Conservation (phyloP, 2,797 vertebrate genomes). For the Schizopygopsis malacanthus region DNA sequence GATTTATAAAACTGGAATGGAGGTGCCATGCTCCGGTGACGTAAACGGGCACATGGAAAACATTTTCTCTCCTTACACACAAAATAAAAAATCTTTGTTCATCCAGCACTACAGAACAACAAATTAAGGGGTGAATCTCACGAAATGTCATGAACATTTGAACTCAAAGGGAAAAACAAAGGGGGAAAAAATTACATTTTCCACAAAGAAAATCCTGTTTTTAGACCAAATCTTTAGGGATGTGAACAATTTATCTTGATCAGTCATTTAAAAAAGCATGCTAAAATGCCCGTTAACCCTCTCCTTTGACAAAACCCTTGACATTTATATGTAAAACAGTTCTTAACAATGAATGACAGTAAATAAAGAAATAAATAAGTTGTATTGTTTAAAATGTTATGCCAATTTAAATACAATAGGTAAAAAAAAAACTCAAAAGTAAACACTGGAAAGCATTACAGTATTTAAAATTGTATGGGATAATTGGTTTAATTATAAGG, state of each 20-base stretch:
- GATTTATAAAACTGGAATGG: constrained; percentile 72
- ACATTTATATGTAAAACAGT: too few species aligned
- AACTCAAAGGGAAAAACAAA: neutral
- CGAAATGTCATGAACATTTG: constrained; percentile 64
- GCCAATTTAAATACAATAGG: neutral
- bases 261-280: neutral
- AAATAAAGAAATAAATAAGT: neutral
- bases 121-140: neutral
- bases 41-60: constrained; percentile 70
- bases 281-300: neutral
- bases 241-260: too few species aligned
- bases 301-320: neutral
- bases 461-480: neutral
- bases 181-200: constrained; percentile 38
- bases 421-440: neutral
- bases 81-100: constrained; percentile 60
- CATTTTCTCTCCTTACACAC: constrained; percentile 65
- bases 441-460: neutral
- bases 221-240: too few species aligned
- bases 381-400: neutral
- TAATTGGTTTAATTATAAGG: neutral
- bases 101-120: constrained; percentile 62
- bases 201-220: constrained; percentile 40
- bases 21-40: constrained; percentile 68
- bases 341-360: too few species aligned